Evolutionary conservation across 2,888 invertebrate genomes (phyloP).

Genomic region (Ormyrus pomaceus): DNA sequence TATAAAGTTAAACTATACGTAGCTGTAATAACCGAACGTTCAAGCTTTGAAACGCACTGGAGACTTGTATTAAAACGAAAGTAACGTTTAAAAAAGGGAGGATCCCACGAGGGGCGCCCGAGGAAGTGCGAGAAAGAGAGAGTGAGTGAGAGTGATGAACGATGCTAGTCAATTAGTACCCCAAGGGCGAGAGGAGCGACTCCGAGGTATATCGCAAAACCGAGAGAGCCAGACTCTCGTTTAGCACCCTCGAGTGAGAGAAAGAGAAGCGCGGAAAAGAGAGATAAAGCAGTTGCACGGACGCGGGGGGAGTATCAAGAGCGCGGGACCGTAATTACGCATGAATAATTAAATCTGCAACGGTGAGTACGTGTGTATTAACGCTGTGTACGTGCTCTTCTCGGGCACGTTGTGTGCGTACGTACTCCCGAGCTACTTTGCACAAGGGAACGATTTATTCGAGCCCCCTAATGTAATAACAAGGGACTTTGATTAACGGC

Average conservation of each 20-base stretch:
- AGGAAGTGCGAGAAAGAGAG: not conserved
- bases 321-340: constrained; percentile 58
- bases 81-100: no score
- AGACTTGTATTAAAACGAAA: no score
- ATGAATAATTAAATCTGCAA: constrained; percentile 63
- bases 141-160: constrained; percentile 68
- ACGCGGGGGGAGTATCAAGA: constrained; percentile 48
- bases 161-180: constrained; percentile 75
- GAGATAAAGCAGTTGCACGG: constrained; percentile 24
- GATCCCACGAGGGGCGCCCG: not conserved
- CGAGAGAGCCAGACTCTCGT: constrained; percentile 14
- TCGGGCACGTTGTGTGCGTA: not conserved
- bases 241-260: constrained; percentile 7
- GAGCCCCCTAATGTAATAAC: constrained; percentile 9
- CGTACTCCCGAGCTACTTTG: constrained; percentile 36
- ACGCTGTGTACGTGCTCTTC: not conserved
- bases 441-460: constrained; percentile 19
- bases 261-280: constrained; percentile 43
- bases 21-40: no score
- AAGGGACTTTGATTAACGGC: constrained; percentile 11
- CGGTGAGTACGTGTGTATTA: not conserved
- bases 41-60: not conserved
- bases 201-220: constrained; percentile 23
- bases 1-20: no score
- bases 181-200: constrained; percentile 54